Evolutionary conservation across 2,113 vertebrate species (phyloP).

Genomic region (Genyomyrus donnyi): DNA sequence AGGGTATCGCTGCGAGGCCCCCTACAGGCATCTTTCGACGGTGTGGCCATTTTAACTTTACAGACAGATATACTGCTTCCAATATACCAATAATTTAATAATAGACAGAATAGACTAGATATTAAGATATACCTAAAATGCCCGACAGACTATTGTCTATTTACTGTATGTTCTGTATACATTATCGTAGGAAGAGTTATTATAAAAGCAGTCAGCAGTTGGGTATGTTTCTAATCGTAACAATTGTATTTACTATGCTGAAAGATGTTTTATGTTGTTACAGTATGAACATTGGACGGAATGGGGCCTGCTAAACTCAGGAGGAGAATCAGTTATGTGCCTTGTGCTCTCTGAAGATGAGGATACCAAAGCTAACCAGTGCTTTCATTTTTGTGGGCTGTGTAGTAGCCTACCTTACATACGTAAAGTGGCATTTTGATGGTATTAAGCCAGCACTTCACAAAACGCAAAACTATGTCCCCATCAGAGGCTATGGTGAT

Average conservation of each 20-base stretch:
- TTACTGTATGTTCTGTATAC: background rate
- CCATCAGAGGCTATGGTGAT: conserved; percentile 30
- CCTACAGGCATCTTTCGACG: background rate
- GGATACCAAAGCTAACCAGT: conserved; percentile 67
- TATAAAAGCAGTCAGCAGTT: background rate
- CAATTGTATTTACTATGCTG: background rate
- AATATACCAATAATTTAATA: background rate
- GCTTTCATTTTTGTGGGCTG: conserved; percentile 61
- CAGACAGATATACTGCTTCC: background rate
- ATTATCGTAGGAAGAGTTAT: background rate
- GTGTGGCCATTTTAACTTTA: background rate
- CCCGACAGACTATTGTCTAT: background rate
- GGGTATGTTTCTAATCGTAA: background rate
- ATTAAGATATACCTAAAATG: background rate
- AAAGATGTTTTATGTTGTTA: background rate
- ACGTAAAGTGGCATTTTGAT: conserved; percentile 65
- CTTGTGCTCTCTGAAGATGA: conserved; percentile 58
- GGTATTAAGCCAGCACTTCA: background rate
- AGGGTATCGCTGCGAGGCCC: background rate
- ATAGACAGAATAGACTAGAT: background rate
- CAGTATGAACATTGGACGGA: background rate
- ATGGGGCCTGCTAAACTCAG: background rate
- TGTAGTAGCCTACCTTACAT: conserved; percentile 70
- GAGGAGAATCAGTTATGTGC: background rate
- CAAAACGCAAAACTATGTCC: conserved; percentile 4